phyloP scores from a whole-genome alignment of 1,140 invertebrate species.

The Aphis craccivora region DNA sequence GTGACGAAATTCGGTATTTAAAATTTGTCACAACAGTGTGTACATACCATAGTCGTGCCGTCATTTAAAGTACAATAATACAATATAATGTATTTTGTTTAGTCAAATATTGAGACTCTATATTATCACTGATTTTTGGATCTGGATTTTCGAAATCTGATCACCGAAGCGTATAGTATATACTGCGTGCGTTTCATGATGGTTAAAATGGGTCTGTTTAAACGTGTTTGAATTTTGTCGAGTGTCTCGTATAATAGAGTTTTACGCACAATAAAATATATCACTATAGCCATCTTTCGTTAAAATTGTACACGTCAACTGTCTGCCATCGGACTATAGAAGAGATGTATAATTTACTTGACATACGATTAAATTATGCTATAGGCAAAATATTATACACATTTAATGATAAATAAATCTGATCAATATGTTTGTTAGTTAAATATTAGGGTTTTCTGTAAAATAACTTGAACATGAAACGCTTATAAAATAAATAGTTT shows the following conservation, averaged over 20 bases:
- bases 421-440: no score
- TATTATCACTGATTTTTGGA: neutral
- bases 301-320: neutral
- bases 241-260: neutral
- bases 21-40: neutral
- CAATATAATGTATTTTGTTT: neutral
- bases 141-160: neutral
- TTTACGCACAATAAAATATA: neutral
- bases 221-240: neutral
- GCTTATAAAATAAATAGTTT: neutral
- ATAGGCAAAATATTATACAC: no score
- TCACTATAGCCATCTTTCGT: neutral
- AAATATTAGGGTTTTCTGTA: neutral
- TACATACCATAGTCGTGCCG: neutral
- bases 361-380: no score
- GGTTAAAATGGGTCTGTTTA: neutral
- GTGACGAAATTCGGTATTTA: neutral
- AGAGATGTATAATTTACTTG: no score
- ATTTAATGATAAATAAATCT: no score
- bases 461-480: neutral
- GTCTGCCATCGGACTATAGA: neutral
- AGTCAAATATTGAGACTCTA: neutral
- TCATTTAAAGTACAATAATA: neutral
- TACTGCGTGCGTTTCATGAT: no score
- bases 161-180: neutral